Evolutionary conservation across 2,888 invertebrate species (phyloP).

Genomic region (Ormia ochracea): DNA sequence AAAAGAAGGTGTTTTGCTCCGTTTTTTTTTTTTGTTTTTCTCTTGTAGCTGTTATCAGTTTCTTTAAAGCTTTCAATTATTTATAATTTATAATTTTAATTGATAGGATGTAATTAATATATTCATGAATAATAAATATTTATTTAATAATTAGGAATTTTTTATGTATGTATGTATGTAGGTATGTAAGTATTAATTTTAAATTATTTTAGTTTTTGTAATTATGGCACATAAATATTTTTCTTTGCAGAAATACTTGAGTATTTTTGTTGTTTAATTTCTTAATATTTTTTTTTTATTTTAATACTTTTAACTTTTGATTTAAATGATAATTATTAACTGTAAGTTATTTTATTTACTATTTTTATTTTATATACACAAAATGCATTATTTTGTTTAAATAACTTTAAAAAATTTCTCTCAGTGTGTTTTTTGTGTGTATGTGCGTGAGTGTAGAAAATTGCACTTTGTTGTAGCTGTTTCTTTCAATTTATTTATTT

Average conservation of each 20-base stretch:
- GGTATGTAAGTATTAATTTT: slow-evolving; percentile 21
- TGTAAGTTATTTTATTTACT: slow-evolving; percentile 30
- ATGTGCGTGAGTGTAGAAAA: slow-evolving; percentile 19
- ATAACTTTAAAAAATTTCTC: slow-evolving; percentile 1
- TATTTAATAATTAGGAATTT: slow-evolving; percentile 34
- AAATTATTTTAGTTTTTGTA: slow-evolving; percentile 37
- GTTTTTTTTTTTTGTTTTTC: background rate
- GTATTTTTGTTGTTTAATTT: slow-evolving; percentile 45
- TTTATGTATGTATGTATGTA: too few relatives aligned
- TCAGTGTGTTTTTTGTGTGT: too few relatives aligned
- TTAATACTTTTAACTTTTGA: slow-evolving; percentile 35
- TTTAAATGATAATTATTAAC: slow-evolving; percentile 11
- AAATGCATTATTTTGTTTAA: background rate
- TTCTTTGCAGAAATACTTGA: slow-evolving; percentile 51
- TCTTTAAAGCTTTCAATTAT: slow-evolving; percentile 39
- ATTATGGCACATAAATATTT: slow-evolving; percentile 64
- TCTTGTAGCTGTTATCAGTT: slow-evolving; percentile 31
- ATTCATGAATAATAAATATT: slow-evolving; percentile 29
- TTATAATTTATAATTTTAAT: slow-evolving; percentile 36
- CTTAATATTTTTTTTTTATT: slow-evolving; percentile 24
- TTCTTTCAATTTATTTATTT: slow-evolving; percentile 46
- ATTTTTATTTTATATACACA: slow-evolving; percentile 37
- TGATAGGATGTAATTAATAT: slow-evolving; percentile 53
- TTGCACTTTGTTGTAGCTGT: slow-evolving; percentile 44
- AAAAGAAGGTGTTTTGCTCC: slow-evolving; percentile 27